phyloP scores from a whole-genome alignment of 2,888 invertebrate species.

The Elmis aenea region DNA sequence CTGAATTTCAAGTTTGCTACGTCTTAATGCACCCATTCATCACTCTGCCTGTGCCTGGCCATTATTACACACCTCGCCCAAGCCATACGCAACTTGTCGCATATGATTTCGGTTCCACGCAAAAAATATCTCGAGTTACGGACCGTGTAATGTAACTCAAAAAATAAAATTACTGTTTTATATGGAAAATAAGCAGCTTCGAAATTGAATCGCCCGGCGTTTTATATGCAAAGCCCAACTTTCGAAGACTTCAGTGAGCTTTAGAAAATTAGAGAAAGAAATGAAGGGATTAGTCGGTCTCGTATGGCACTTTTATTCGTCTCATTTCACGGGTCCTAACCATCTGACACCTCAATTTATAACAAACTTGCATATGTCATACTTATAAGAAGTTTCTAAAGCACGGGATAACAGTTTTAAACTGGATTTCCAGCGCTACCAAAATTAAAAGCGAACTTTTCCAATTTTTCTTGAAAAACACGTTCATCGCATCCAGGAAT shows the following conservation, averaged over 20 bases:
- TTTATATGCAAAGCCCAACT: slow-evolving; percentile 45
- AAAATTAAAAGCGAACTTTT: too few relatives aligned
- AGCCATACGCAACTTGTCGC: slow-evolving; percentile 14
- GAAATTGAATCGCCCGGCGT: slow-evolving; percentile 42
- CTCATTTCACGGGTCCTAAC: slow-evolving; percentile 43
- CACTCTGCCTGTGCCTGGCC: slow-evolving; percentile 36
- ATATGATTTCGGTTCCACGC: too few relatives aligned
- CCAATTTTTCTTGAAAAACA: too few relatives aligned
- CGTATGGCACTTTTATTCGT: slow-evolving; percentile 41
- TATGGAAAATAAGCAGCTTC: slow-evolving; percentile 17
- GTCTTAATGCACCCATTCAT: slow-evolving; percentile 44
- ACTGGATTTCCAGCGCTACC: slow-evolving; percentile 10
- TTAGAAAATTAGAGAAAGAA: slow-evolving; percentile 45
- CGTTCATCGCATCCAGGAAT: too few relatives aligned
- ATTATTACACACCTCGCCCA: slow-evolving; percentile 31
- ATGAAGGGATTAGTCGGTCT: slow-evolving; percentile 43
- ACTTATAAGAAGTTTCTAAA: slow-evolving; percentile 23
- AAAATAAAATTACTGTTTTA: slow-evolving; percentile 15
- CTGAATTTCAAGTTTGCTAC: slow-evolving; percentile 44
- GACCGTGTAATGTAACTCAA: slow-evolving; percentile 15
- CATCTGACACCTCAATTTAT: slow-evolving; percentile 40
- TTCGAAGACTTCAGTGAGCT: slow-evolving; percentile 39
- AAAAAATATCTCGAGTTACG: slow-evolving; percentile 18
- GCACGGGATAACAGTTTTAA: slow-evolving; percentile 18
- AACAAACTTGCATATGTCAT: slow-evolving; percentile 31